Base-by-base conservation (phyloP, 2,113 vertebrate species). In the Oenanthe melanoleuca region DNA sequence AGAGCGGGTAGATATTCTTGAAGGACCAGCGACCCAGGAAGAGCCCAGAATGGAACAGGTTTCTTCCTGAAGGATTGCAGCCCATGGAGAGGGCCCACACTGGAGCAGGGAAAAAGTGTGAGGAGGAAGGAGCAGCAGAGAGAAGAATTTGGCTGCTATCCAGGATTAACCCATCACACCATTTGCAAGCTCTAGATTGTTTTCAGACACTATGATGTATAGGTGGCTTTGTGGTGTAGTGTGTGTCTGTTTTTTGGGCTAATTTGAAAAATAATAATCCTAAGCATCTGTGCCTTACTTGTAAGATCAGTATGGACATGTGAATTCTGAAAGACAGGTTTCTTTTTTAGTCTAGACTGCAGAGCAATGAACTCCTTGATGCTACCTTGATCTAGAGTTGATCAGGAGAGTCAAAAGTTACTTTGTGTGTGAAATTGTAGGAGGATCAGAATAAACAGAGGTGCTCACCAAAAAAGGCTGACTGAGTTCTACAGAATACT, bases 211-310 rank as follows among this genome's bases (percentile, higher is more conserved):
- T 64, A 11, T 31, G 77, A 80, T 49, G 28, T 44, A 72, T 26
- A 65, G 40, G 24, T 61, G n/a, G 28, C 10, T 89, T 57, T 5
- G 0, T 63, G 60, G 11, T 57, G 5, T 7, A 53, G 7, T 0
- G 0, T 14, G 8, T 3, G 2, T 38, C 21, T 70, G 9, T 5
- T 49, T 79, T 65, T 66, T 31, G 24, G 18, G 16, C 5, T 50
- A 77, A 60, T 78, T 53, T 91, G 13, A 80, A 81, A 66, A 89
- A 61, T 20, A 59, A 45, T 37, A 13, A 89, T 23, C 33, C 7
- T 55, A n/a, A 84, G 37, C 42, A 49, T 33, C 67, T 77, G 11
- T 65, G 73, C 45, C 59, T 88, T 69, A 80, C 18, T 56, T 22
- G 11, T 45, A 75, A 42, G 25, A 40, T 61, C 42, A 37, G 13